Percentiles rank a stretch among this genome's conserved stretches.
Evolutionary conservation across 2,888 invertebrate species (phyloP).

Genomic region (Cosmia trapezina): DNA sequence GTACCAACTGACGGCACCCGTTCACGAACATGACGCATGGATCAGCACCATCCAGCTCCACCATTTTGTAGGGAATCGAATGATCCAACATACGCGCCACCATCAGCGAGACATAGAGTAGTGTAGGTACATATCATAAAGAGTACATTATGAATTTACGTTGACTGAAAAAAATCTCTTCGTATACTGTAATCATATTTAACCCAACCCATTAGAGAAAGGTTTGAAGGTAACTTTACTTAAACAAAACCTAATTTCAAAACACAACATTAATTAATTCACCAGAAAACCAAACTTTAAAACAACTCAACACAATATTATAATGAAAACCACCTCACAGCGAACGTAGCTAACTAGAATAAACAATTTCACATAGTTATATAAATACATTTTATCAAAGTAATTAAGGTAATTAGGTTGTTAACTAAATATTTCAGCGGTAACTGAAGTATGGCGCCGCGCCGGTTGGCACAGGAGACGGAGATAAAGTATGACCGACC

Average conservation of each 20-base stretch:
- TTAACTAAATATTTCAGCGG: slow-evolving; percentile 61
- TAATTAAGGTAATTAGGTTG: slow-evolving; percentile 66
- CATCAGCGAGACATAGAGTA: too few relatives aligned
- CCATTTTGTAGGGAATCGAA: too few relatives aligned
- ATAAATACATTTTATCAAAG: slow-evolving; percentile 59
- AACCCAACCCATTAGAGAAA: too few relatives aligned
- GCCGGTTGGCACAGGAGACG: slow-evolving; percentile 64
- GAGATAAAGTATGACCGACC: slow-evolving; percentile 68
- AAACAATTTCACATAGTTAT: slow-evolving; percentile 46
- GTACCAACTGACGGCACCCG: too few relatives aligned
- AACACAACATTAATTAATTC: slow-evolving; percentile 24
- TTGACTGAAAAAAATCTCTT: too few relatives aligned
- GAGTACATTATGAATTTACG: too few relatives aligned
- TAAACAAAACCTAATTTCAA: background rate
- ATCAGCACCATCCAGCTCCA: too few relatives aligned
- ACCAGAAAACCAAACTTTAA: background rate
- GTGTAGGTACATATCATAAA: too few relatives aligned
- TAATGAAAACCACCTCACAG: background rate
- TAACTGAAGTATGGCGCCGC: slow-evolving; percentile 54
- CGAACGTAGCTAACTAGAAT: background rate
- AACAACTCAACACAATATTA: background rate
- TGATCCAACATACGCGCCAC: too few relatives aligned
- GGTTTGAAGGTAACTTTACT: too few relatives aligned
- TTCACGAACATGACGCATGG: too few relatives aligned
- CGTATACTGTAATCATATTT: too few relatives aligned